Evolutionary conservation across 1,140 invertebrate species (phyloP).

Genomic region (Drosophila virilis): DNA sequence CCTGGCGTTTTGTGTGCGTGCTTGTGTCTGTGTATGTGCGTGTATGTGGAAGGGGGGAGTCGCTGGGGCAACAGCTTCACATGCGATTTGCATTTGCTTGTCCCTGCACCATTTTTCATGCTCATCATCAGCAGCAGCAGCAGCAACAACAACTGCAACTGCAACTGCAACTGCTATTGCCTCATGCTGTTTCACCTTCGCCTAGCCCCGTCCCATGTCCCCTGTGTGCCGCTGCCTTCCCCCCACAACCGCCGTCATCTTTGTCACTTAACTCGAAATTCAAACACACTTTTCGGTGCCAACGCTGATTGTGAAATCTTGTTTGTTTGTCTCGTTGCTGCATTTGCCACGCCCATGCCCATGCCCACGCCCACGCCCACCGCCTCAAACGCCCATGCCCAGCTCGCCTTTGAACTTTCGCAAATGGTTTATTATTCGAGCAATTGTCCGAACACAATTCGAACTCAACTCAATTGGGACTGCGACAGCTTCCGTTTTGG

Average conservation of each 20-base stretch:
- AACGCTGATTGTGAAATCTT: constrained; percentile 78
- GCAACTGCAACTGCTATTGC: constrained; percentile 1
- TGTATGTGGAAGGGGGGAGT: background rate
- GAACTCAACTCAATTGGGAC: background rate
- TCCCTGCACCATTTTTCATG: constrained; percentile 55
- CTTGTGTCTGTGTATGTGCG: background rate
- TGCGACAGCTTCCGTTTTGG: constrained; percentile 26
- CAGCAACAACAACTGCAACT: constrained; percentile 1
- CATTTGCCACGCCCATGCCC: constrained; percentile 17
- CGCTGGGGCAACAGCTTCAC: background rate
- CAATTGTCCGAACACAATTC: constrained; percentile 6
- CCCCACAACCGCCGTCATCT: background rate
- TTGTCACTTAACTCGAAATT: constrained; percentile 66
- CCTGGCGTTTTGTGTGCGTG: constrained; percentile 9
- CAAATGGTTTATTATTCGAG: constrained; percentile 36
- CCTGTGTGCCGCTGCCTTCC: background rate
- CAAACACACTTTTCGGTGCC: constrained; percentile 71
- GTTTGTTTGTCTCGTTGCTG: constrained; percentile 57
- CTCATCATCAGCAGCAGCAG: constrained; percentile 36
- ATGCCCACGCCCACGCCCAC: constrained; percentile 19
- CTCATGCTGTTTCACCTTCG: background rate
- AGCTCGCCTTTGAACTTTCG: constrained; percentile 22
- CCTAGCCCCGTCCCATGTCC: background rate
- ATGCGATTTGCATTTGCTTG: constrained; percentile 66
- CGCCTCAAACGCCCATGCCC: background rate